phyloP scores from a whole-genome alignment of 2,113 vertebrate species.

The Prunella fulvescens region DNA sequence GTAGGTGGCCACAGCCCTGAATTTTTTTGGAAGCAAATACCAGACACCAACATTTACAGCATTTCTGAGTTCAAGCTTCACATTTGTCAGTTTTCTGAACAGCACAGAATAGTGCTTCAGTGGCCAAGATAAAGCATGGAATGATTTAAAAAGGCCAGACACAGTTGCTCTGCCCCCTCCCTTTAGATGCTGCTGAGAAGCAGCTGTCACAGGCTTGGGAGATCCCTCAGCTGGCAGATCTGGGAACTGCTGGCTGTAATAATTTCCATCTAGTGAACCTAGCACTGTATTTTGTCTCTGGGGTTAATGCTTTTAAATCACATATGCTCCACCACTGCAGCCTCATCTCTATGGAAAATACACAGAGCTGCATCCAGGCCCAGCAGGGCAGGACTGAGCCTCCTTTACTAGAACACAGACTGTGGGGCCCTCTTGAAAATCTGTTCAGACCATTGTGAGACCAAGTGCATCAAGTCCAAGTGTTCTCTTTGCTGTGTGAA shows the following conservation, averaged over 20 bases:
- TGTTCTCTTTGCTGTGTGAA: neutral
- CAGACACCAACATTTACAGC: neutral
- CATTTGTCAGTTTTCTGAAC: neutral
- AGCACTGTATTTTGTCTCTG: neutral
- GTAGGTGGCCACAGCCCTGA: no score
- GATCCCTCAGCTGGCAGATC: neutral
- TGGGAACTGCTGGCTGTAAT: neutral
- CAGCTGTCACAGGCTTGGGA: neutral
- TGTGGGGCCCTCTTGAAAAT: neutral
- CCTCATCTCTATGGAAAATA: neutral
- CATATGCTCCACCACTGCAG: neutral
- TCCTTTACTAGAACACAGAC: neutral
- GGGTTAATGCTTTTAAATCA: neutral
- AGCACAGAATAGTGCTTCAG: neutral
- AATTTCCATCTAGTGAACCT: neutral
- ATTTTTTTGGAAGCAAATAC: neutral
- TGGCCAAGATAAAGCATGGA: accelerated
- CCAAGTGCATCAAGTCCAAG: accelerated
- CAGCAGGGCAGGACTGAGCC: neutral
- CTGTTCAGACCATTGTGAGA: neutral
- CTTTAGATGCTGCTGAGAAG: accelerated
- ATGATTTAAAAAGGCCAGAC: neutral
- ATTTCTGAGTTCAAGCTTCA: neutral
- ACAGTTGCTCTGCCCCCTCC: neutral
- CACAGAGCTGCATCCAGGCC: accelerated